Evolutionary conservation across 2,888 invertebrate species (phyloP), one percentile per base, ranked within the genome.

Genomic region (Tenthredo mesomela): DNA sequence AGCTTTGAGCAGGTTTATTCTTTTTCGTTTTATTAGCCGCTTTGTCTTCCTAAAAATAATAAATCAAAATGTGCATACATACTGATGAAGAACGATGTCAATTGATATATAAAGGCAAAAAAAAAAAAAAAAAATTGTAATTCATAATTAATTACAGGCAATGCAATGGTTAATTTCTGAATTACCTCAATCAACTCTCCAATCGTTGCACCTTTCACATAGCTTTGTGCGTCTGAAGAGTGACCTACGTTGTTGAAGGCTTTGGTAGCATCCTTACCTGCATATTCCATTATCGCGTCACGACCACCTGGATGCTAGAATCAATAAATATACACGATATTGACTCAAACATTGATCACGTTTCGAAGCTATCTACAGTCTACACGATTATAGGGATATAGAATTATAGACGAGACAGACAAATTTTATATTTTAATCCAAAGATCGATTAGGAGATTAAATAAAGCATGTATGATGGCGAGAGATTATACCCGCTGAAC

Each of bases 301-400:
- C 91, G 90, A 0, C 97, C 96, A 0, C 96, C 97, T 0, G 97
- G 97, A 93, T 97, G 97, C 96, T 96, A 92, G 33, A 91, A 91
- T 85, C 78, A 65, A 40, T 65, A 37, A 43, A 67, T 33, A 67
- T 33, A 6, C 5, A 21, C 0, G 33, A 33, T 29, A 54, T 75
- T 5, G 15, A 10, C n/a, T 25, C 6, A 18, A 71, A 43, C n/a
- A 21, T 29, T 10, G 18, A 67, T 33, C 15, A 18, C 67, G 15
- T 33, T 25, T 12, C 33, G 15, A 33, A 33, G 33, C 33, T 33
- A 33, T 33, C 33, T 33, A 33, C 15, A 15, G 2, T 25, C 25
- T 67, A 4, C 67, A 33, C 33, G 43, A 43, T 43, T 43, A 12
- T 12, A 43, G 43, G 12, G 43, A 43, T 43, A 54, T n/a, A n/a